Evolutionary conservation across 2,797 vertebrate genomes (phyloP), one percentile per base, ranked within the genome.

Genomic region (Tokudaia muenninki): DNA sequence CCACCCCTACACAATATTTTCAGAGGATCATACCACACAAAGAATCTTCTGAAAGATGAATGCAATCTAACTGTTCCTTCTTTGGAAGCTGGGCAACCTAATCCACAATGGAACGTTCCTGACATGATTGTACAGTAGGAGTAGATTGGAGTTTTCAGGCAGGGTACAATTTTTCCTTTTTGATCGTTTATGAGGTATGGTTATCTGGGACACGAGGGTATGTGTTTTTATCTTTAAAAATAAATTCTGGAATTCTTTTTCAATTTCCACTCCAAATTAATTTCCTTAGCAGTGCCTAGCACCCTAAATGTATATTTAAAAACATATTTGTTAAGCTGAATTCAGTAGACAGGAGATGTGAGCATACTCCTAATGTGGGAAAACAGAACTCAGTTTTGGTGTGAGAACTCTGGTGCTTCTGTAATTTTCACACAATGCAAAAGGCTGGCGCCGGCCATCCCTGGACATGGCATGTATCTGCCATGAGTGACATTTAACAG

Each of bases 261-360:
- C 47, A 86, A 86, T 75, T 44, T 75, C 37, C 1, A 22, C 37
- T 13, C 37, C 72, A 75, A 12, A 47, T 47, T 47, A 13, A 77
- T 29, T 47, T 77, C 21, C 0, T 88, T 41, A 79, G 55, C 26
- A 78, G 11, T 59, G 22, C 44, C 34, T 50, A 44, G n/a, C 5
- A 50, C 16, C 12, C 65, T 24, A n/a, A 3, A 94, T 50, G 50
- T 21, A 57, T 13, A 24, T 29, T 63, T 13, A 65, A 78, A 90
- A 81, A 79, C 80, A 44, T 89, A 79, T 92, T 90, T 97, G 55
- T 87, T 86, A 47, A 80, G 22, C 29, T 67, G 37, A 78, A 41
- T 77, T 88, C 44, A 77, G 37, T 44, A 9, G 19, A 74, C 13
- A 2, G 87, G 61, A 74, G 13, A 47, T 41, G n/a, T 83, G 29